phyloP scores from a whole-genome alignment of 2,888 invertebrate species.

The Euzetes globulus region DNA sequence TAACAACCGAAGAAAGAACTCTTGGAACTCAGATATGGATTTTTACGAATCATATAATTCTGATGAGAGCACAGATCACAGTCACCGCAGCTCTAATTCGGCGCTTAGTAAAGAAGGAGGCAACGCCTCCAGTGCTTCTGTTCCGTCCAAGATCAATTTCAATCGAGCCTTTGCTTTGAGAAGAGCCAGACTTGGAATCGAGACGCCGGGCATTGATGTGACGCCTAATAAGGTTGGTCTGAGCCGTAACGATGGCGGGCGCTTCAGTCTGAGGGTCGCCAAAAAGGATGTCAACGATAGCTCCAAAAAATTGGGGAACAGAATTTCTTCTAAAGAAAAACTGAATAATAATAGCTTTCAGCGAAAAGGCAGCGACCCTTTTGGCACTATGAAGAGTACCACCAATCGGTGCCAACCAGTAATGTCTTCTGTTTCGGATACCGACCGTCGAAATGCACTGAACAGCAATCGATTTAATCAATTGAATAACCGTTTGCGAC shows the following conservation, averaged over 20 bases:
- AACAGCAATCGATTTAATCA: background rate
- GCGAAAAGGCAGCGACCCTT: background rate
- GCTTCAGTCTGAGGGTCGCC: slow-evolving; percentile 57
- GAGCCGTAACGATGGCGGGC: slow-evolving; percentile 57
- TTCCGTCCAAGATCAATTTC: slow-evolving; percentile 49
- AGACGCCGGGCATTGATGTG: slow-evolving; percentile 38
- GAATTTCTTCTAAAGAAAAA: background rate
- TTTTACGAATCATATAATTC: background rate
- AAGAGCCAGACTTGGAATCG: slow-evolving; percentile 54
- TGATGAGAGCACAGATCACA: background rate
- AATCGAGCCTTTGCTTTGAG: slow-evolving; percentile 65
- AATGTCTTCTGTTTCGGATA: slow-evolving; percentile 3
- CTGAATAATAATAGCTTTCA: background rate
- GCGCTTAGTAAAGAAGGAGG: background rate
- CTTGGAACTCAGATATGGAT: background rate
- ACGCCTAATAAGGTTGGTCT: slow-evolving; percentile 45
- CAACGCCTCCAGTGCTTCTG: background rate
- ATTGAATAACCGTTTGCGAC: background rate
- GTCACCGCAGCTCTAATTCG: background rate
- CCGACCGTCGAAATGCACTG: background rate
- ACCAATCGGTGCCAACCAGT: background rate
- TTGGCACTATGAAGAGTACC: background rate
- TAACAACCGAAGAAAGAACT: background rate
- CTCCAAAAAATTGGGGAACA: background rate
- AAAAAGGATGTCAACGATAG: slow-evolving; percentile 36